Percentiles rank a stretch among this genome's conserved stretches.
Conservation (phyloP, 1,140 invertebrate genomes). For the Drosophila nebulosa region DNA sequence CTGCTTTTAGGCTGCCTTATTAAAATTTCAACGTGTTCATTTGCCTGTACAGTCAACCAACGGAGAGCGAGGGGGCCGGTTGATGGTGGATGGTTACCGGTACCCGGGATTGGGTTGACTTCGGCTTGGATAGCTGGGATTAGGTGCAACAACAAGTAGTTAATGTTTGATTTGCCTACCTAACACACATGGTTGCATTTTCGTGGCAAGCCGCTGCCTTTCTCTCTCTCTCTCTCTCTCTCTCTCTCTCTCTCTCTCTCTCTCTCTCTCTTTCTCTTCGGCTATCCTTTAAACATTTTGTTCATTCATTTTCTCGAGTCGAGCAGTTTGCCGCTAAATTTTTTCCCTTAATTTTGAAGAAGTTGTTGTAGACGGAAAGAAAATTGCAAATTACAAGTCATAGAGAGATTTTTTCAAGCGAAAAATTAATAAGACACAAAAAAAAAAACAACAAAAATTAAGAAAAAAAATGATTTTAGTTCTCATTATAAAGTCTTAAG, state of each 20-base stretch:
- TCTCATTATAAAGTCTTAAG: background rate
- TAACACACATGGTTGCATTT: conserved; percentile 59
- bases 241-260: no score
- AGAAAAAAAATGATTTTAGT: background rate
- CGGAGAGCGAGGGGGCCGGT: background rate
- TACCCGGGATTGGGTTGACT: conserved; percentile 14
- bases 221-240: no score
- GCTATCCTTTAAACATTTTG: background rate
- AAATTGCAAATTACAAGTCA: conserved; percentile 4
- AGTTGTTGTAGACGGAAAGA: background rate
- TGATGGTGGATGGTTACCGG: conserved; percentile 19
- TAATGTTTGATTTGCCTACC: conserved; percentile 69
- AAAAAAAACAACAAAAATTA: background rate
- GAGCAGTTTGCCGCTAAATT: conserved; percentile 39
- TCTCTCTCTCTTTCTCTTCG: no score
- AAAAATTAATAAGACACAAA: background rate
- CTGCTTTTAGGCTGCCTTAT: conserved; percentile 76
- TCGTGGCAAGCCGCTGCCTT: background rate
- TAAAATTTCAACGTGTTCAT: conserved; percentile 76
- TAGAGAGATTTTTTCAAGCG: background rate
- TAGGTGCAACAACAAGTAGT: conserved; percentile 61
- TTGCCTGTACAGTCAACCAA: conserved; percentile 56
- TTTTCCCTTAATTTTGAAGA: conserved; percentile 17
- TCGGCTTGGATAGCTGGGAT: background rate
- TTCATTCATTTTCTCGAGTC: conserved; percentile 22